Evolutionary conservation across 2,797 vertebrate genomes (phyloP), one percentile per base, ranked within the genome.

Genomic region (Coracias cyanogaster): DNA sequence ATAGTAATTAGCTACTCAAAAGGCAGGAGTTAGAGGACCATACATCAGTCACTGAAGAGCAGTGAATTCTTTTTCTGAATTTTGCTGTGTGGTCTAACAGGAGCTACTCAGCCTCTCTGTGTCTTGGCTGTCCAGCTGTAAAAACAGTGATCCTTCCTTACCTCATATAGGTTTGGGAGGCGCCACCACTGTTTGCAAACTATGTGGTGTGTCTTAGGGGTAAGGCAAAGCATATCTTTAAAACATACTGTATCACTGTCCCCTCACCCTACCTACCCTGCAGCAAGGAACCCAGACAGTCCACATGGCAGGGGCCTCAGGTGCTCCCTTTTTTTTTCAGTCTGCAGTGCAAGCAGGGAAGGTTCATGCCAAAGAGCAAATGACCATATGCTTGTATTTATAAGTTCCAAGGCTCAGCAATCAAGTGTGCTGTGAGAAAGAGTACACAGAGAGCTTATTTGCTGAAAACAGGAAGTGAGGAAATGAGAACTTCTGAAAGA

Each of bases 401-500:
- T 54, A 89, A 94, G 49, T 25, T 62, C 58, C 3, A 1, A 90
- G 71, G 71, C 77, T 82, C 69, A 93, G 77, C 8, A 4, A 64
- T 46, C 46, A 71, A 90, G 35, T 2, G 16, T 8, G 35, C 28
- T 58, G 45, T 6, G 31, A 89, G 78, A 70, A 66, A 31, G 35
- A 73, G 28, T 7, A 35, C 61, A 81, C 64, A 33, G 33, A 94
- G n/a, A 77, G 65, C 37, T 80, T 73, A 77, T 89, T 67, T 11
- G 0, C 91, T 85, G 80, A 91, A 37, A 95, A 93, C 0, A 10
- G 72, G 72, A 95, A 95, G 71, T 83, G 39, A 82, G 71, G 81
- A 96, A 96, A 91, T 18, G 69, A 93, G 91, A 91, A 92, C 79
- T 87, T 91, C 84, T 80, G 87, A 69, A 94, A 93, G 61, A 82